Evolutionary conservation across 2,888 invertebrate species (phyloP), one percentile per base, ranked within the genome.

Genomic region (Morpho achilles): DNA sequence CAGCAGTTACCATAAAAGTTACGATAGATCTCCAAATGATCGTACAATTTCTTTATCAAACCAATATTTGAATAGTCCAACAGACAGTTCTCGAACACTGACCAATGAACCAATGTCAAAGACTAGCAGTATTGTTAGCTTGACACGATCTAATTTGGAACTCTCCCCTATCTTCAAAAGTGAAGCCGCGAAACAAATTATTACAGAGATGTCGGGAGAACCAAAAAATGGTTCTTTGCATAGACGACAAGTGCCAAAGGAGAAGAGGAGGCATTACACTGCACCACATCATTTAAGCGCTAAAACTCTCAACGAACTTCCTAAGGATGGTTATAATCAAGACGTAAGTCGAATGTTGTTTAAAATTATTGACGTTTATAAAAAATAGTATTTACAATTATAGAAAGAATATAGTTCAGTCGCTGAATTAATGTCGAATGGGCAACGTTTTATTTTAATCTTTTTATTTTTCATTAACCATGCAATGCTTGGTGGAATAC

Each of bases 261-360:
- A 96, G 76, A 97, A 96, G 80, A 91, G 97, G 57, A 91, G 97
- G 58, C 97, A 97, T 79, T 95, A 97, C 73, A 98, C 97, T 0
- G 96, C 97, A n/a, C 95, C 94, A 0, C 94, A 95, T 88, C 95
- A 93, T 74, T 82, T 93, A n/a, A 93, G 92, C 63, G 91, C 92
- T 1, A 93, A 90, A 87, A 94, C 92, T 8, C 80, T 93, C 68
- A 92, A 92, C 66, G 92, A 92, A 71, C 79, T 92, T 69, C 92
- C 92, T 1, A 84, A 81, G 47, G 85, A 89, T 64, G 71, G 65
- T 1, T 87, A 82, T 55, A 85, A 80, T 71, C 89, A 89, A 68
- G 91, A 91, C 71, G 91, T 91, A 73, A 86, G 88, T 85, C 59
- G 48, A 48, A 40, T 7, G 10, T 32, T 32, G 32, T 32, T 32